These are phyloP conservation scores for Melanerpes formicivorus DNA, from an alignment of 2,113 vertebrate genomes.

Conservation along the genomic window DNA sequence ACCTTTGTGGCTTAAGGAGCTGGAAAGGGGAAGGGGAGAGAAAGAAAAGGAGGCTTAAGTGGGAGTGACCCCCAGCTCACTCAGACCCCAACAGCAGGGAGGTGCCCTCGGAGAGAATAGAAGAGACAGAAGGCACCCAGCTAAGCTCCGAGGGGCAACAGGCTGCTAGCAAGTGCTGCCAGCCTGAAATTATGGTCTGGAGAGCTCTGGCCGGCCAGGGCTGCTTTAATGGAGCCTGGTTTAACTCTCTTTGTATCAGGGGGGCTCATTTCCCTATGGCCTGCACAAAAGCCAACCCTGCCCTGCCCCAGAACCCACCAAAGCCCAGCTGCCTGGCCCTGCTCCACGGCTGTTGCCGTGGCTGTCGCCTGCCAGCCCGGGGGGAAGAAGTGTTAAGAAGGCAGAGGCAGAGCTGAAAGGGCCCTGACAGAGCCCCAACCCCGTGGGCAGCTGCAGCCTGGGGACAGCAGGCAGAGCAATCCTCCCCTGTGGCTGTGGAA, in stretches of 20 bases:
- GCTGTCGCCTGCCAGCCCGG: not conserved
- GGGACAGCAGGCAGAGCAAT: not conserved
- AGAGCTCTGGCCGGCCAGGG: not conserved
- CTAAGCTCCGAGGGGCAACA: not conserved
- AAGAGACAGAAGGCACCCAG: conserved; percentile 48
- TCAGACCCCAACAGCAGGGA: not conserved
- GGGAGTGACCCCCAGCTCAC: conserved; percentile 49
- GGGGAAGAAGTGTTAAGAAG: fast-evolving
- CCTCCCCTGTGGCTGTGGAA: not conserved
- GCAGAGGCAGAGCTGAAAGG: not conserved
- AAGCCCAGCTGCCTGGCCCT: not conserved
- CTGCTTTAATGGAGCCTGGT: not conserved
- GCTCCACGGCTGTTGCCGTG: not conserved
- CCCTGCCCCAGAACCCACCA: not conserved
- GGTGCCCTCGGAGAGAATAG: not conserved
- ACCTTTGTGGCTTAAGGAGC: conserved; percentile 74
- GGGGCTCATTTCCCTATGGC: not conserved
- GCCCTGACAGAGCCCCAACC: fast-evolving
- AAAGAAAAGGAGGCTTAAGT: not conserved
- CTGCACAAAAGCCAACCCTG: conserved; percentile 3
- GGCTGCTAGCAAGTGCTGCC: not conserved
- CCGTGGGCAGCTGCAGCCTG: not conserved
- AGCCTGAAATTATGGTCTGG: not conserved
- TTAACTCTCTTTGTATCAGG: not conserved
- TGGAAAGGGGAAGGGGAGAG: conserved; percentile 34